Conservation (phyloP, 2,888 invertebrate species). For the Dryococelus australis region DNA sequence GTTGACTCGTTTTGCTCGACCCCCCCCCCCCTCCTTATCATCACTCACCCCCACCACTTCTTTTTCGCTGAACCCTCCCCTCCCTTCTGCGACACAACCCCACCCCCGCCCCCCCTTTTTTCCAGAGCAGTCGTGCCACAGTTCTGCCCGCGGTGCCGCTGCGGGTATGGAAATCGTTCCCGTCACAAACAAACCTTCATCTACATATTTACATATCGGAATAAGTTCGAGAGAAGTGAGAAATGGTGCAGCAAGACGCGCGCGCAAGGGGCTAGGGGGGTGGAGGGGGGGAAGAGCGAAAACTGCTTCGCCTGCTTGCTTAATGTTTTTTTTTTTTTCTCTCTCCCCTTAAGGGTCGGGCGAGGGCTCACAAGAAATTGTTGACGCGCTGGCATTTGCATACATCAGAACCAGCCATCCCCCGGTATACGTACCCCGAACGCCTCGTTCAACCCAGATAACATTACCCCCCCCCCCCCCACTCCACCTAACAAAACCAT, state of each 20-base stretch:
- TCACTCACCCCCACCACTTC: background rate
- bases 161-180: background rate
- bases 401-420: background rate
- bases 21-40: background rate
- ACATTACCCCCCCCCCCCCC: background rate
- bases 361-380: background rate
- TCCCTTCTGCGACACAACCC: background rate
- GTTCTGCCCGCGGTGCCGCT: background rate
- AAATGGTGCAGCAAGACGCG: background rate
- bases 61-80: background rate
- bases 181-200: conserved; percentile 11
- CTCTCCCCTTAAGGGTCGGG: background rate
- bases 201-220: conserved; percentile 16
- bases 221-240: conserved; percentile 16
- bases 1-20: background rate
- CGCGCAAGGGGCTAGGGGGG: no score
- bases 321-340: background rate
- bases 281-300: background rate
- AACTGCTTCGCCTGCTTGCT: background rate
- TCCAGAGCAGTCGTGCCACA: background rate
- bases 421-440: background rate
- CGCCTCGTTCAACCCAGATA: background rate
- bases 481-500: background rate
- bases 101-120: background rate
- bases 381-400: conserved; percentile 12